Evolutionary conservation across 2,113 vertebrate species (phyloP), one percentile per base, ranked within the genome.

Genomic region (Anarhynchus alexandrinus): DNA sequence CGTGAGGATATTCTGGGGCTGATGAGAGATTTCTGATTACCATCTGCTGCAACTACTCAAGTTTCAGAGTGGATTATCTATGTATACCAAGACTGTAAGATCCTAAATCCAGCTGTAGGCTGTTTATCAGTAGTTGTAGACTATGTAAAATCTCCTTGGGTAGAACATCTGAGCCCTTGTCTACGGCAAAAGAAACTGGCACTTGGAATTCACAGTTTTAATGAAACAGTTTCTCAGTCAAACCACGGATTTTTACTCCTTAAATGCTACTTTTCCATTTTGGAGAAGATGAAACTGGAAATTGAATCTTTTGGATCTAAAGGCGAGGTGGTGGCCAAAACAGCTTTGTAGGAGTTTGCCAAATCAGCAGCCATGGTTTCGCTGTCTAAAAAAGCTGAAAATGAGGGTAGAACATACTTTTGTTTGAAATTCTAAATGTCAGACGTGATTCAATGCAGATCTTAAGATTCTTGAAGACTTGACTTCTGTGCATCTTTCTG

Each of bases 1-100:
- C 54, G 57, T 40, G 47, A 86, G 76, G 51, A 15, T 95, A 72
- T 94, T 96, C 82, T 66, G 55, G 72, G 38, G 36, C 47, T 86
- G 92, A 84, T 95, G 92, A 93, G 72, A 96, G 90, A 96, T 92
- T 94, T 92, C 88, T 95, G 88, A 95, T 94, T 95, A 54, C 94
- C 94, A 95, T 95, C 95, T 94, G 96, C 82, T 94, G 42, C 69
- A 83, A 62, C 59, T 83, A 78, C 90, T 96, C 80, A 17, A 82
- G 86, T 95, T 97, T 95, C 96, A 71, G 86, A 71, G 69, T 92
- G 88, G 86, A 93, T 96, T 97, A 94, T 74, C 82, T 78, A 52
- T 74, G 59, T 94, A 26, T 74, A 84, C 43, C 1, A 8, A 52
- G 92, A 86, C 72, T 1, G 2, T 88, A 88, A 95, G 69, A 83